These are phyloP conservation scores for Sisor rabdophorus DNA, from an alignment of 2,113 vertebrate species.

Conservation along the genomic window DNA sequence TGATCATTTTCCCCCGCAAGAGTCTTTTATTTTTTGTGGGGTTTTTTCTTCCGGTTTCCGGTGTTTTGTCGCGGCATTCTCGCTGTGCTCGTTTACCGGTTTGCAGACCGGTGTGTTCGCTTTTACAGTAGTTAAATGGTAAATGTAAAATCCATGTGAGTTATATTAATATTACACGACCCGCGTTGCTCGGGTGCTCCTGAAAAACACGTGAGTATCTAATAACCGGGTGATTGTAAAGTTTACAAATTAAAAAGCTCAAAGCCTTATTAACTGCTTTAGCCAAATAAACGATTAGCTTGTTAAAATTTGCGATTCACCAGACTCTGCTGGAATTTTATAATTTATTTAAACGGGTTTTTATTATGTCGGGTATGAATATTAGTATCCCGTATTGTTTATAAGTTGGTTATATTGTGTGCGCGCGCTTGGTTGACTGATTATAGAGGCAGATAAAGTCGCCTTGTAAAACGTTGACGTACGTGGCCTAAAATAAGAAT, in stretches of 20 bases:
- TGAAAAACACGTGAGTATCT: not conserved
- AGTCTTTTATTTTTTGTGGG: not conserved
- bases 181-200: no score
- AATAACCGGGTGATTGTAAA: not conserved
- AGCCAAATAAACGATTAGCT: not conserved
- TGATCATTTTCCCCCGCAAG: not conserved
- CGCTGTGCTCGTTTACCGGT: not conserved
- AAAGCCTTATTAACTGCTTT: not conserved
- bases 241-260: not conserved
- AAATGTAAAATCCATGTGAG: no score
- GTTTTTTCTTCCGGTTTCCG: conserved; percentile 5
- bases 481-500: not conserved
- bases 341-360: not conserved
- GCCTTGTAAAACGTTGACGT: not conserved
- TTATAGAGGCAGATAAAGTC: not conserved
- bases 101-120: not conserved
- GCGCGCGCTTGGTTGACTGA: not conserved
- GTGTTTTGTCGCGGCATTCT: not conserved
- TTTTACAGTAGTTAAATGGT: not conserved
- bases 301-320: not conserved
- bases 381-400: not conserved
- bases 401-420: not conserved
- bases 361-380: not conserved
- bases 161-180: not conserved
- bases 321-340: no score